Evolutionary conservation across 2,888 invertebrate genomes (phyloP), one percentile per base, ranked within the genome.

Genomic region (Slavum lentiscoides): DNA sequence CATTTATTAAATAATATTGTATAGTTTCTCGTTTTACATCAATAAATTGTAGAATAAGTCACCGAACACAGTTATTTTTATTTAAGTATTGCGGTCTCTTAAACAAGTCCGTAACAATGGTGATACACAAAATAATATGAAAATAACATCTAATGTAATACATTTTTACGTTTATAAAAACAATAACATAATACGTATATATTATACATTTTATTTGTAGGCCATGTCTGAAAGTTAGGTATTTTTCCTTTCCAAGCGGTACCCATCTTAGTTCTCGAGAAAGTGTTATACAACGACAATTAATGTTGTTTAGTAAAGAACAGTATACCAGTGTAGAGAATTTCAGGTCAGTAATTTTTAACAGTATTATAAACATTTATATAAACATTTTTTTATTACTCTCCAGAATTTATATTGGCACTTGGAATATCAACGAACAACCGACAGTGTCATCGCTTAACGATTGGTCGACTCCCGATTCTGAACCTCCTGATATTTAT

Each of bases 351-450:
- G 86, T 70, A 39, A 19, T 39, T 58, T 30, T 15, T 58, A 21
- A 1, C 21, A 61, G 61, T n/a, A n/a, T 43, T 53, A 53, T 59
- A 11, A 64, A 1, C 19, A 11, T 58, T 73, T 37, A 39, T 69
- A 53, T 66, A 53, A 53, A 68, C 19, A 69, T 64, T 82, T n/a
- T n/a, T n/a, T n/a, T n/a, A n/a, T n/a, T n/a, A 30, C 0, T 64
- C 15, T 76, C 21, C 37, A 82, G 82, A 84, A 89, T 96, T 83
- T 97, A 95, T 87, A 92, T 95, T 86, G 97, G 95, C 3, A 98
- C 98, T 0, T 99, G 97, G 96, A 99, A 99, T 88, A 97, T 99
- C 0, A 99, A 99, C 88, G 98, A 98, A 19, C 95, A 96, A 87
- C 89, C 92, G 15, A 93, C 96, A 3, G 91, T 91, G 30, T 87